phyloP scores from a whole-genome alignment of 2,888 invertebrate genomes.

The Heliconius aoede region DNA sequence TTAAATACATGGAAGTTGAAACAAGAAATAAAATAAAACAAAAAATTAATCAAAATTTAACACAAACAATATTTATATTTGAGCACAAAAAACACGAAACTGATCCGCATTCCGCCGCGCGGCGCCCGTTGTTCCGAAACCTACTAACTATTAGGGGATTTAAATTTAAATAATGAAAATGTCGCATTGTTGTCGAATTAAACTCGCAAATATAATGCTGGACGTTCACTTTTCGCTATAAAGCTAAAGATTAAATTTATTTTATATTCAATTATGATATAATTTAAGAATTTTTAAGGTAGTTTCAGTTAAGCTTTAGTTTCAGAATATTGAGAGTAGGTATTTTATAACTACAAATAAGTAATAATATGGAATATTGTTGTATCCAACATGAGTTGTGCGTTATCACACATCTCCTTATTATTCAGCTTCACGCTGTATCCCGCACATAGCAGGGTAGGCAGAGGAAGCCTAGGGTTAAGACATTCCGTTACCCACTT shows the following conservation, averaged over 20 bases:
- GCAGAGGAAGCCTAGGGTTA: too few species aligned
- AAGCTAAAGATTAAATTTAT: neutral
- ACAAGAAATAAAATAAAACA: neutral
- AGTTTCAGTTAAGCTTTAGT: too few species aligned
- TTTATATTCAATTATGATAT: neutral
- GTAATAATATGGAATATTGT: too few species aligned
- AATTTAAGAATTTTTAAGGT: too few species aligned
- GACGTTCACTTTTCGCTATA: conserved; percentile 9
- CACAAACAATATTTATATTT: conserved; percentile 11
- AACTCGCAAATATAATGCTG: conserved; percentile 34
- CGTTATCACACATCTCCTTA: too few species aligned
- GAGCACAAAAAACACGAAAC: conserved; percentile 24
- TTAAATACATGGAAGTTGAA: too few species aligned
- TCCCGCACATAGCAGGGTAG: too few species aligned
- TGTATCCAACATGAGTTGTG: too few species aligned
- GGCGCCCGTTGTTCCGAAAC: conserved; percentile 31
- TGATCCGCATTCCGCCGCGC: conserved; percentile 35
- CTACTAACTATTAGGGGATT: conserved; percentile 48
- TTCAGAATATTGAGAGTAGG: too few species aligned
- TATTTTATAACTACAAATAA: too few species aligned
- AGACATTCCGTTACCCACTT: too few species aligned
- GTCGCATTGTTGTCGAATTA: conserved; percentile 46
- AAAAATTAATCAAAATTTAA: neutral
- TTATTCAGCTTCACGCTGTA: too few species aligned
- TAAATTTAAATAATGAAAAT: conserved; percentile 50